Base-by-base conservation (phyloP, 1,140 invertebrate species). In the Aphaenogaster ashmeadi region DNA sequence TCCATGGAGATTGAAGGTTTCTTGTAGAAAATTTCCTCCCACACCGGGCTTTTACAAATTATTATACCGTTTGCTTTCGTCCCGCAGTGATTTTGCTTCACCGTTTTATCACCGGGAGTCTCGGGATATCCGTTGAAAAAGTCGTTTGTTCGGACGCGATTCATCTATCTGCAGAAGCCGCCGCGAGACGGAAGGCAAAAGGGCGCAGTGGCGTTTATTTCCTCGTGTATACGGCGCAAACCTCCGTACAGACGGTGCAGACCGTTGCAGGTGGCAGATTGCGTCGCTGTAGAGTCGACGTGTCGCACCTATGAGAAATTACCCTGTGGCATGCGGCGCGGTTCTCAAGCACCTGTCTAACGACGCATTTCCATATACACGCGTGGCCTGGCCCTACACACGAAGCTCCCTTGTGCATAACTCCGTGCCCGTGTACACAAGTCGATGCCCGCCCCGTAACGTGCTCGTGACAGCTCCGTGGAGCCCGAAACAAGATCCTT, bases 231-330 rank as follows among this genome's bases (percentile, higher is more conserved):
- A 47, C 41, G 47, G 15, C 36, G 38, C 13, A 52, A 64, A 66
- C 33, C 44, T 11, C 56, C 56, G 36, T 44, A 62, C 41, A 66
- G 56, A 56, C 77, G 67, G 18, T 6, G 38, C 62, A 69, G n/a
- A 58, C 86, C 83, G 58, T 83, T 86, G 89, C 81, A 88, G 89
- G 83, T 92, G 91, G 72, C 89, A 89, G 91, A 91, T 92, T 89
- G 89, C 72, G 86, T 89, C 75, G 85, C 11, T 78, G 77, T 78
- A 64, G 78, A 69, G 54, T 86, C 78, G 89, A 85, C 84, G 81
- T 75, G 85, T 62, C 85, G 67, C 91, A 86, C 86, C 89, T 87
- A 89, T 93, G 92, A 92, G 91, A 91, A 93, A 93, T 92, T 93
- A 92, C 84, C 78, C 62, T 44, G 9, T 66, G 77, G 88, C 89